A percentile compares a stretch with the other conserved stretches of the same genome.
These are phyloP conservation scores for Grantiella picta DNA, from an alignment of 2,113 vertebrate species.

Conservation along the genomic window DNA sequence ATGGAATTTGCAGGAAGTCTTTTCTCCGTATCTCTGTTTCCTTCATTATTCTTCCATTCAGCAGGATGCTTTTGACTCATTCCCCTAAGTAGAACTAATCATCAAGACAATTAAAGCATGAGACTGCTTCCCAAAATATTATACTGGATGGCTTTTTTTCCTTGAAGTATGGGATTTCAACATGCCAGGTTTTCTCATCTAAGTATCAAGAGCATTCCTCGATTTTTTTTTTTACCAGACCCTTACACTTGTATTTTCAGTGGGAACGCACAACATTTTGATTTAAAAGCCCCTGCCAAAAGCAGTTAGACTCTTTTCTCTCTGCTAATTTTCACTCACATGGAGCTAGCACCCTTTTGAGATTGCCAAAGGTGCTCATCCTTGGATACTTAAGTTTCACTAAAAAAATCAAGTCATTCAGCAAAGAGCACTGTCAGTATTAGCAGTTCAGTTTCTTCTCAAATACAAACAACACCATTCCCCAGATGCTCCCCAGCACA, in stretches of 20 bases:
- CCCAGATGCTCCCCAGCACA: not conserved
- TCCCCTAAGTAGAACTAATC: not conserved
- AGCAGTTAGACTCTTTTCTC: not conserved
- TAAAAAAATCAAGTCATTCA: not conserved
- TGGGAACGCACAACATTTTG: not conserved
- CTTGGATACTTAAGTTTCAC: not conserved
- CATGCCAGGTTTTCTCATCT: not conserved
- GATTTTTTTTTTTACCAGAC: not conserved
- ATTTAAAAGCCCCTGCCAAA: not conserved
- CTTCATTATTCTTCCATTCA: not conserved
- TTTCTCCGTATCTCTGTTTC: not conserved
- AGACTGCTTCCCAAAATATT: not conserved
- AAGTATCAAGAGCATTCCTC: not conserved
- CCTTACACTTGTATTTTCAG: not conserved
- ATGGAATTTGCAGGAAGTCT: not conserved
- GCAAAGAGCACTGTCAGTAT: not conserved
- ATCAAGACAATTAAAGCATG: not conserved
- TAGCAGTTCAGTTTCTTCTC: not conserved
- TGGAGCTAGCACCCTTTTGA: not conserved
- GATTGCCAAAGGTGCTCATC: not conserved
- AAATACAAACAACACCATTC: not conserved
- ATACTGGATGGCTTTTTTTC: not conserved
- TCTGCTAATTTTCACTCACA: not conserved
- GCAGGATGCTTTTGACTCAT: not conserved
- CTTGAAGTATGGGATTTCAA: not conserved